A percentile compares a stretch with the other conserved stretches of the same genome.
Evolutionary conservation across 37 sponge, comb jelly and placozoan species (phyloP).

Genomic region (Beroe ovata): DNA sequence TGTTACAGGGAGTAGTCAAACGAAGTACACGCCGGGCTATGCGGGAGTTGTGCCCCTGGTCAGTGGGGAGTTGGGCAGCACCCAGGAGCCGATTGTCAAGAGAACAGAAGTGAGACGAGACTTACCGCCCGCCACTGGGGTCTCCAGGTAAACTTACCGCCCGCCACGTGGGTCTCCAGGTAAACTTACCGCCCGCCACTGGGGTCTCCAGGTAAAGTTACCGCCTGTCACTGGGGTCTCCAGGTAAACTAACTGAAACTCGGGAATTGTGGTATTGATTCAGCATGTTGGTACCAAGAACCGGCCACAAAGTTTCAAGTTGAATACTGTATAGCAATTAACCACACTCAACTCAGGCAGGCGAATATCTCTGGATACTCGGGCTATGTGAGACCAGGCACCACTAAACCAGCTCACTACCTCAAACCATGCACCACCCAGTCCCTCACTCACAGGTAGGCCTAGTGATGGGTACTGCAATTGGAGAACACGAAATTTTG

Average conservation of each 20-base stretch:
- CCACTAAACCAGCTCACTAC: conserved; percentile 16
- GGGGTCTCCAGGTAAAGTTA: too few relatives aligned
- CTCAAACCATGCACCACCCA: conserved; percentile 38
- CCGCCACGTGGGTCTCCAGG: too few relatives aligned
- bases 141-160: conserved; percentile 33
- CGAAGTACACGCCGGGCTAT: conserved; percentile 14
- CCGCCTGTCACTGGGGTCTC: too few relatives aligned
- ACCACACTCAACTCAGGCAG: too few relatives aligned
- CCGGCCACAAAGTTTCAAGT: too few relatives aligned
- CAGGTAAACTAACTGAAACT: too few relatives aligned
- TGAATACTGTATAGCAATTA: too few relatives aligned
- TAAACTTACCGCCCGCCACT: too few relatives aligned
- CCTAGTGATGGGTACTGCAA: not conserved
- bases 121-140: conserved; percentile 1
- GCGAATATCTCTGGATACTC: conserved; percentile 19
- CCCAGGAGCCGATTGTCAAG: not conserved
- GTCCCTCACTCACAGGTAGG: conserved; percentile 36
- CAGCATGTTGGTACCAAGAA: too few relatives aligned
- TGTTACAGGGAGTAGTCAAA: not conserved
- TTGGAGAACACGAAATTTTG: too few relatives aligned
- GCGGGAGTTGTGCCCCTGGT: conserved; percentile 23
- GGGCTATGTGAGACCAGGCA: conserved; percentile 26
- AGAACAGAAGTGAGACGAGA: conserved; percentile 14
- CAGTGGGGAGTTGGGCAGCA: not conserved
- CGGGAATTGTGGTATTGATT: too few relatives aligned